These are phyloP conservation scores for Pterostichus madidus DNA, from an alignment of 2,888 invertebrate species.

Conservation along the genomic window DNA sequence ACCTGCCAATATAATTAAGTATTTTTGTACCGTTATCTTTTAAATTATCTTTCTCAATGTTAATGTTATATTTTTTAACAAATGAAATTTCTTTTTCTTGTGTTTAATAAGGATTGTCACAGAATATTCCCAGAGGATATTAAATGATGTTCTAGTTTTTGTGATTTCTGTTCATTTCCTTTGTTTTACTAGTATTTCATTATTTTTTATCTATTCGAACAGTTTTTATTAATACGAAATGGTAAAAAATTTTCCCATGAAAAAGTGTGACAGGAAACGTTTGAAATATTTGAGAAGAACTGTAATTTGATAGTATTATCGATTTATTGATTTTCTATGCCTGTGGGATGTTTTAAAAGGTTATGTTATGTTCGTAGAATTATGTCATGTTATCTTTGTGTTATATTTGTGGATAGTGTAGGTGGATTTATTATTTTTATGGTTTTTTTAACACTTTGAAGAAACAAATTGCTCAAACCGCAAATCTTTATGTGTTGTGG, in stretches of 20 bases:
- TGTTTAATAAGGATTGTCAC: neutral
- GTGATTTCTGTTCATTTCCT: too few relatives aligned
- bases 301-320: slow-evolving; percentile 41
- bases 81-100: neutral
- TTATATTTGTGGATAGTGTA: neutral
- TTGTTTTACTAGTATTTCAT: neutral
- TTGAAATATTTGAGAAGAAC: slow-evolving; percentile 22
- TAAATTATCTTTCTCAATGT: slow-evolving; percentile 59
- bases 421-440: slow-evolving; percentile 24
- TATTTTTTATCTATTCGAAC: neutral
- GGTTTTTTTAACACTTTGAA: slow-evolving; percentile 31
- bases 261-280: slow-evolving; percentile 30
- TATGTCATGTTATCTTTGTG: slow-evolving; percentile 39
- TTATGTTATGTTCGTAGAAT: slow-evolving; percentile 7
- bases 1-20: slow-evolving; percentile 63
- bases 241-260: slow-evolving; percentile 14
- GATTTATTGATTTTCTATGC: slow-evolving; percentile 16
- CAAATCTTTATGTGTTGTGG: neutral
- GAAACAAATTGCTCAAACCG: slow-evolving; percentile 32
- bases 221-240: neutral
- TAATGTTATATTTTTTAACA: slow-evolving; percentile 36
- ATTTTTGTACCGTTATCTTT: slow-evolving; percentile 59
- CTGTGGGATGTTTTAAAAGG: slow-evolving; percentile 5
- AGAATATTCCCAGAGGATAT: too few relatives aligned
- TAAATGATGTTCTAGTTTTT: too few relatives aligned